Percentiles rank a stretch among this genome's conserved stretches.
Evolutionary conservation across 2,888 invertebrate species (phyloP).

Genomic region (Allolobophora icterica): DNA sequence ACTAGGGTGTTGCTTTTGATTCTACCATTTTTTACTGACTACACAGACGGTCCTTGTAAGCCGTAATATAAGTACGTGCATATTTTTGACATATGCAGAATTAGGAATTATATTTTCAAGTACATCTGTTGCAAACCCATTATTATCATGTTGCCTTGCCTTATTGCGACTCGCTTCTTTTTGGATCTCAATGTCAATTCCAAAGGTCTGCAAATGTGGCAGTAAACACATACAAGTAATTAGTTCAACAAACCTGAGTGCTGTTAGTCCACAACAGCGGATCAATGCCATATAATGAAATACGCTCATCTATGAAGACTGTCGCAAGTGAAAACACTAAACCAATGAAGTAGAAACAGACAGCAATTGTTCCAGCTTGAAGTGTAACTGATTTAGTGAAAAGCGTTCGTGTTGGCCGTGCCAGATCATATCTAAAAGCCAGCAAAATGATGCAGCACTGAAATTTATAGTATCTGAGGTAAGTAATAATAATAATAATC

Average conservation of each 20-base stretch:
- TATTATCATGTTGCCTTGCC: too few species aligned
- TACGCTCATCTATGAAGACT: conserved; percentile 29
- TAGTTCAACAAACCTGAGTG: not conserved
- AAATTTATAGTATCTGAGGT: not conserved
- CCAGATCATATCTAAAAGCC: conserved; percentile 59
- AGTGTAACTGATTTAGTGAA: conserved; percentile 57
- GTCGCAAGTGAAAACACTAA: conserved; percentile 55
- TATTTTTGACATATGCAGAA: too few species aligned
- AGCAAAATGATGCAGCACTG: not conserved
- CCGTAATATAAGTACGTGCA: too few species aligned
- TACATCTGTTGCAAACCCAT: too few species aligned
- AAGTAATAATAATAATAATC: too few species aligned
- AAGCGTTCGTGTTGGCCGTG: conserved; percentile 54
- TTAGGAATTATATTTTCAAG: too few species aligned
- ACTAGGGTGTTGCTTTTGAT: too few species aligned
- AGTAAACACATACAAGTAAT: not conserved
- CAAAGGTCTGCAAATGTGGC: too few species aligned
- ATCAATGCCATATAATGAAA: conserved; percentile 19
- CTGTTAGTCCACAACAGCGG: conserved; percentile 25
- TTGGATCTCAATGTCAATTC: too few species aligned
- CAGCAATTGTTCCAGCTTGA: conserved; percentile 60
- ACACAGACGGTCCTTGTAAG: too few species aligned
- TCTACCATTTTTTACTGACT: too few species aligned
- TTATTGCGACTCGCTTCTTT: too few species aligned
- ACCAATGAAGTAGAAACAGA: conserved; percentile 57